phyloP scores from a whole-genome alignment of 2,888 invertebrate species.

The Microctonus brassicae region DNA sequence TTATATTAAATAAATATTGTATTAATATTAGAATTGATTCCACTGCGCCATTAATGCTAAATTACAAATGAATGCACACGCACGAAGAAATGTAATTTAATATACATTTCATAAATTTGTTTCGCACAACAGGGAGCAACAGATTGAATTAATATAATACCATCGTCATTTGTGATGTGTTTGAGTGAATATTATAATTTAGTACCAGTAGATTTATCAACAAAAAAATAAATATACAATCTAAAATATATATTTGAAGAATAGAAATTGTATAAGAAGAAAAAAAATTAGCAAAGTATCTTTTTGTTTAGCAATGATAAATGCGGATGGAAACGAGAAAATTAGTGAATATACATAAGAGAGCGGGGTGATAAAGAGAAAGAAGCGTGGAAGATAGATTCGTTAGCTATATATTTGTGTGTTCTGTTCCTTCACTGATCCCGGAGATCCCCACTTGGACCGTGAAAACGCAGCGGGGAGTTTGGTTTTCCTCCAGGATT shows the following conservation, averaged over 20 bases:
- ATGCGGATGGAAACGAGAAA: background rate
- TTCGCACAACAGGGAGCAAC: conserved; percentile 19
- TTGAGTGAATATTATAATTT: background rate
- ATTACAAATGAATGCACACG: background rate
- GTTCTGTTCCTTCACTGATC: background rate
- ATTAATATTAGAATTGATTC: background rate
- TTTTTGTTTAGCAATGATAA: background rate
- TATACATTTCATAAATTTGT: conserved; percentile 11
- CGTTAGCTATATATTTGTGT: background rate
- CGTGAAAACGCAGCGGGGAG: conserved; percentile 55
- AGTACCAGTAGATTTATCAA: background rate
- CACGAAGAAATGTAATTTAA: conserved; percentile 15
- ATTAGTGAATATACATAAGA: background rate
- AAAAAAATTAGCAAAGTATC: background rate
- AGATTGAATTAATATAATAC: background rate
- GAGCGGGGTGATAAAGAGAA: background rate
- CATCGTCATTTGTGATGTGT: background rate
- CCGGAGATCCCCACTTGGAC: conserved; percentile 19
- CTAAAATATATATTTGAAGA: background rate
- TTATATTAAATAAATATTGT: background rate
- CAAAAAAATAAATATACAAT: background rate
- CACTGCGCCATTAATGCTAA: background rate
- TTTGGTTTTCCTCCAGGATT: conserved; percentile 64
- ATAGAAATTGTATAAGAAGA: background rate
- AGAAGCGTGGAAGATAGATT: background rate